phyloP scores from a whole-genome alignment of 1,140 invertebrate genomes.

The Papilio polyxenes region DNA sequence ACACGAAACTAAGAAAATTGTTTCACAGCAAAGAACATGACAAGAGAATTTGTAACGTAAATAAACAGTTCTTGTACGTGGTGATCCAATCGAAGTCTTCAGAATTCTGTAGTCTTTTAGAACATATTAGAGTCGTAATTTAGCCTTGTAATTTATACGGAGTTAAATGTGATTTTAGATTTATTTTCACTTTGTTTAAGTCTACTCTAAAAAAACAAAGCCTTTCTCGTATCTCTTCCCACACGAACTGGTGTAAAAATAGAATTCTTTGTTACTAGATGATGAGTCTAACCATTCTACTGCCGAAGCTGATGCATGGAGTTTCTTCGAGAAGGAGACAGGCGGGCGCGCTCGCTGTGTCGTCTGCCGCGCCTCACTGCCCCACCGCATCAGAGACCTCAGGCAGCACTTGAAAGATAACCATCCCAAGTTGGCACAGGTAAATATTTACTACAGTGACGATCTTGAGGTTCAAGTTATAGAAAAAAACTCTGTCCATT shows the following conservation, averaged over 20 bases:
- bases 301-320: conserved; percentile 35
- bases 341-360: conserved; percentile 42
- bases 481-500: not conserved
- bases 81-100: too few species aligned
- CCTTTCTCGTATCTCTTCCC: too few species aligned
- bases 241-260: not conserved
- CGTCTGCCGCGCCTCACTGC: conserved; percentile 37
- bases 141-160: too few species aligned
- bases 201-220: too few species aligned
- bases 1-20: too few species aligned
- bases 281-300: conserved; percentile 38
- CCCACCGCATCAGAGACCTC: conserved; percentile 27
- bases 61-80: too few species aligned
- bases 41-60: too few species aligned
- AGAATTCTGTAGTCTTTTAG: too few species aligned
- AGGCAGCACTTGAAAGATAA: conserved; percentile 41
- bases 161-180: too few species aligned
- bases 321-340: conserved; percentile 48
- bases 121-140: too few species aligned
- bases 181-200: too few species aligned
- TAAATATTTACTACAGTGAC: not conserved
- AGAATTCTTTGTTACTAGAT: conserved; percentile 4
- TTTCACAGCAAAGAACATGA: too few species aligned
- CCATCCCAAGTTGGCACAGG: conserved; percentile 40
- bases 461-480: not conserved